Percentiles rank a stretch among this genome's conserved stretches.
Conservation (phyloP, 2,888 invertebrate species). For the Sinopyrophorus schimmeli region DNA sequence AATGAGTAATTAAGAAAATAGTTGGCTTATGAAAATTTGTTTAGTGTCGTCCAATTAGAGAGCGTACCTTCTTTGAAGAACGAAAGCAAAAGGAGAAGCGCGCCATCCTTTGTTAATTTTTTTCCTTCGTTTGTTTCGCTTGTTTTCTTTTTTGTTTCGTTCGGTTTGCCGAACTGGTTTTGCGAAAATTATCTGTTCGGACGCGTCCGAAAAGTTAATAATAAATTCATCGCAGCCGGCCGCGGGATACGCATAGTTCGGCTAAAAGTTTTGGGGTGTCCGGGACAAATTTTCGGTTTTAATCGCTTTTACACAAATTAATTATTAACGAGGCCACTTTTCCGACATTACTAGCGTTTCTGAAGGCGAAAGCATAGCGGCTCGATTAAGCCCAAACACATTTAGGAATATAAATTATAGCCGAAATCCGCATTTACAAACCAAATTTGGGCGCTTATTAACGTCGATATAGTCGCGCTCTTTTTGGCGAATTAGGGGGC, state of each 20-base stretch:
- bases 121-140: constrained; percentile 6
- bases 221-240: too few species aligned
- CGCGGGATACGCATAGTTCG: too few species aligned
- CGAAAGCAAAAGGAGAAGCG: constrained; percentile 8
- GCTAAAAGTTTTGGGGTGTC: too few species aligned
- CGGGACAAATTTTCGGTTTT: constrained; percentile 20
- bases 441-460: constrained; percentile 22
- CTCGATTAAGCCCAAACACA: constrained; percentile 22
- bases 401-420: constrained; percentile 25
- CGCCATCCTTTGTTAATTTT: constrained; percentile 8
- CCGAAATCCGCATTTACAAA: constrained; percentile 24
- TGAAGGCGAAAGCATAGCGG: constrained; percentile 13
- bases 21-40: too few species aligned
- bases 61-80: constrained; percentile 11
- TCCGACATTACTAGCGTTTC: constrained; percentile 16
- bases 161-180: too few species aligned
- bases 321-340: constrained; percentile 23
- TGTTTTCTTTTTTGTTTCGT: constrained; percentile 7
- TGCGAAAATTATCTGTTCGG: too few species aligned
- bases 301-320: constrained; percentile 21
- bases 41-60: constrained; percentile 13
- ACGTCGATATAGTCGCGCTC: constrained; percentile 17
- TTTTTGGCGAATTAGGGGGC: constrained; percentile 11
- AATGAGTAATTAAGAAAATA: too few species aligned
- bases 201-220: too few species aligned